Conservation (phyloP, 2,113 vertebrate genomes). For the Amphiprion ocellaris region DNA sequence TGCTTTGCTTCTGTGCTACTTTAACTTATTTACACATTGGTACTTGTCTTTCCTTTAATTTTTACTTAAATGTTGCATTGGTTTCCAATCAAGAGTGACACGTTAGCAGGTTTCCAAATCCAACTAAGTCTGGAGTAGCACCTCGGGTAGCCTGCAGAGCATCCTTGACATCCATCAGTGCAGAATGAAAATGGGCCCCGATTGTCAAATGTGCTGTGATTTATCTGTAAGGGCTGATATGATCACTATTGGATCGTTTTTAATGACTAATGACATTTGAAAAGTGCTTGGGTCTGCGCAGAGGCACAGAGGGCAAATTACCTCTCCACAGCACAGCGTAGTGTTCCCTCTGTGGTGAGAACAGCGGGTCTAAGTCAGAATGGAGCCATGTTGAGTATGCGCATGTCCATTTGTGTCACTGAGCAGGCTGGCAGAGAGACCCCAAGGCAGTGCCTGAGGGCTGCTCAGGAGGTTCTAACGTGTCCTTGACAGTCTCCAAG, state of each 20-base stretch:
- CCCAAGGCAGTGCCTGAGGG: slow-evolving; percentile 56
- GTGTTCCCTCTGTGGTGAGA: slow-evolving; percentile 51
- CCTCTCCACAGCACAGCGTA: slow-evolving; percentile 24
- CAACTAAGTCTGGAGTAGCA: slow-evolving; percentile 40
- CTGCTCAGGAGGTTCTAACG: slow-evolving; percentile 39
- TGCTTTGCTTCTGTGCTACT: background rate
- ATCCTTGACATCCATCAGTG: slow-evolving; percentile 52
- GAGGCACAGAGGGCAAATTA: slow-evolving; percentile 54
- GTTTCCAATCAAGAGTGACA: slow-evolving; percentile 12
- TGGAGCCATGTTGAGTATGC: slow-evolving; percentile 21
- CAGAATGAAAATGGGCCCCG: slow-evolving; percentile 53
- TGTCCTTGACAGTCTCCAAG: slow-evolving; percentile 47
- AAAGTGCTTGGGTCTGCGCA: slow-evolving; percentile 61
- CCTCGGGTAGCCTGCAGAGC: slow-evolving; percentile 27
- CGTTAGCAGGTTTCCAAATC: slow-evolving; percentile 43
- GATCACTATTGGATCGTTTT: slow-evolving; percentile 62
- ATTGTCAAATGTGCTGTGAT: slow-evolving; percentile 64
- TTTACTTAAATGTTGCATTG: slow-evolving; percentile 25
- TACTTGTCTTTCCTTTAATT: slow-evolving; percentile 7
- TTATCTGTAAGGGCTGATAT: slow-evolving; percentile 58
- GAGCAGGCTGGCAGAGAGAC: slow-evolving; percentile 21
- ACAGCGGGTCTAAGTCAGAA: slow-evolving; percentile 49
- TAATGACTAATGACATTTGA: slow-evolving; percentile 74
- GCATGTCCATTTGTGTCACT: slow-evolving; percentile 49
- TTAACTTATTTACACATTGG: slow-evolving; percentile 2